These are phyloP conservation scores for Camelus dromedarius DNA, from an alignment of 2,113 vertebrate species.

Conservation along the genomic window DNA sequence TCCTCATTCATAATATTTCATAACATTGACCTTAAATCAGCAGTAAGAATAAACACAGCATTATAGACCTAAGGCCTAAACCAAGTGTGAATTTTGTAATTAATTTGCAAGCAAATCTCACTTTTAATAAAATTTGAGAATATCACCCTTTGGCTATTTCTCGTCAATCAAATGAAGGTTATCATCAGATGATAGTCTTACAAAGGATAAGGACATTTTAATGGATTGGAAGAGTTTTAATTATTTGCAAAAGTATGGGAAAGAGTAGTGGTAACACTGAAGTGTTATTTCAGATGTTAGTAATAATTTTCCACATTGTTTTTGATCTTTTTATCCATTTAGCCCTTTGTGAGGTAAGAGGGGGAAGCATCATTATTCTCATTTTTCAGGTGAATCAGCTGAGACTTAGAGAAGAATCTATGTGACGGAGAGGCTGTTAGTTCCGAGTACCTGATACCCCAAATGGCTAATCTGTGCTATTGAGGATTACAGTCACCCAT, in stretches of 20 bases:
- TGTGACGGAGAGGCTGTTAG: neutral
- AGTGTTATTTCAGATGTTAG: neutral
- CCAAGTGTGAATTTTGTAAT: constrained; percentile 52
- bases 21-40: constrained; percentile 5
- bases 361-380: neutral
- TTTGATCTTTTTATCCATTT: neutral
- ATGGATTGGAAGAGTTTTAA: constrained; percentile 33
- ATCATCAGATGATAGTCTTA: neutral
- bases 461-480: neutral
- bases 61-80: constrained; percentile 14
- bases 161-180: constrained; percentile 17
- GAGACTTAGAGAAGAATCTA: neutral
- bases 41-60: constrained; percentile 40
- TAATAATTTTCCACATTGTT: neutral
- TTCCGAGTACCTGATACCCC: neutral
- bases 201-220: neutral
- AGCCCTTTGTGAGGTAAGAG: neutral
- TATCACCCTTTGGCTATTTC: constrained; percentile 24
- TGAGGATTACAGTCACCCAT: neutral
- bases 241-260: constrained; percentile 8
- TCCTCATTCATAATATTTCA: neutral
- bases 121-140: constrained; percentile 66
- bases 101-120: constrained; percentile 62
- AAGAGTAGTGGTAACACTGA: neutral
- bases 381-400: neutral